Evolutionary conservation across 1,140 invertebrate species (phyloP), one percentile per base, ranked within the genome.

Genomic region (Drosophila ohnishii): DNA sequence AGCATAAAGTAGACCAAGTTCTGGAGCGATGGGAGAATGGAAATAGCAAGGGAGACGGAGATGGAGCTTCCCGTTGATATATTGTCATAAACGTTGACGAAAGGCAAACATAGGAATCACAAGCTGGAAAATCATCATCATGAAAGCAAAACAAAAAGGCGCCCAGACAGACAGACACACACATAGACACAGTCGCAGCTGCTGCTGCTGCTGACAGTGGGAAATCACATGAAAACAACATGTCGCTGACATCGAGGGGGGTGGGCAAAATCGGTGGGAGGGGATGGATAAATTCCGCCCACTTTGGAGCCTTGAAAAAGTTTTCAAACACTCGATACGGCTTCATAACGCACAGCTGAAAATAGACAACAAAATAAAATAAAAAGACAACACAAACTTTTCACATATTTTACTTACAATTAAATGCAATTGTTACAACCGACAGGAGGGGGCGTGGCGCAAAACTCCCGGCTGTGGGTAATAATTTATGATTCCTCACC

Each of bases 371-470:
- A 35, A 19, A n/a, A 10, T 2, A 32, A 42, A 53, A 40, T 34
- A 62, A 58, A 70, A 71, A 71, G 66, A 67, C 51, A 80, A 50
- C 56, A 56, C 62, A 83, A 87, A 88, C 51, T 88, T 88, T 88
- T 84, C 77, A 89, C 85, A 88, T 88, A 88, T 88, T 89, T 88
- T 88, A 88, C 85, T 80, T 88, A 80, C 85, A 88, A 88, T 89
- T 88, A 88, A 88, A 88, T 78, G 70, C 84, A 88, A 88, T 88
- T 88, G 84, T 75, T 84, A 61, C 72, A 58, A n/a, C 42, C 30
- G 10, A 19, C 32, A 30, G 51, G 44, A 61, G 50, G 66, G 51
- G 70, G 77, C 57, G 75, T 65, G 74, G 48, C 34, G 45, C 39
- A 16, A 19, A 61, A 45, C 55, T 57, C 40, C 28, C 37, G 60